Evolutionary conservation across 2,113 vertebrate genomes (phyloP).

Genomic region (Oenanthe oenanthe): DNA sequence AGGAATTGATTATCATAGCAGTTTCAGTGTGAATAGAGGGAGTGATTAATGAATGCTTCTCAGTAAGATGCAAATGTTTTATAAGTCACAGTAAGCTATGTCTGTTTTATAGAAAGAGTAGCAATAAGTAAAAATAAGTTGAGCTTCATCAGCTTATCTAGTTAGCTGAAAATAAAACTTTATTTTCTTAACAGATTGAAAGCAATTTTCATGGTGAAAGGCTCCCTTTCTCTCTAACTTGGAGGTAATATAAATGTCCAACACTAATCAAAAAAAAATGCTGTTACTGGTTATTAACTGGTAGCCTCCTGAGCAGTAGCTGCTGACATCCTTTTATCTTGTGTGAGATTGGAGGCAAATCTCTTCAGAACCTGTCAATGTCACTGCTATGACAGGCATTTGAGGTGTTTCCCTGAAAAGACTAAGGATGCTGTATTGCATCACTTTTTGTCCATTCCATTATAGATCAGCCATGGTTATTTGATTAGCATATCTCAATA

Average conservation of each 20-base stretch:
- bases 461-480: background rate
- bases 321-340: background rate
- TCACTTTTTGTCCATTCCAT: fast-evolving
- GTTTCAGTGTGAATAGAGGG: slow-evolving; percentile 49
- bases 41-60: slow-evolving; percentile 73
- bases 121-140: slow-evolving; percentile 45
- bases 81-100: slow-evolving; percentile 40
- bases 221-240: background rate
- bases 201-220: background rate
- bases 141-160: slow-evolving; percentile 34
- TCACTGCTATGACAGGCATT: background rate
- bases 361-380: background rate
- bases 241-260: background rate
- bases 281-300: background rate
- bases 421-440: background rate
- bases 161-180: slow-evolving; percentile 60
- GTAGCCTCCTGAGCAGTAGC: background rate
- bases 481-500: background rate
- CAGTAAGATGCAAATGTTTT: slow-evolving; percentile 64
- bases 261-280: background rate
- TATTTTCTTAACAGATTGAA: slow-evolving; percentile 8
- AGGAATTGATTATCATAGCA: slow-evolving; percentile 72
- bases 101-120: slow-evolving; percentile 58
- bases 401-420: background rate
- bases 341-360: background rate